A percentile compares a stretch with the other conserved stretches of the same genome.
These are phyloP conservation scores for Turritopsis dohrnii DNA, from an alignment of 30 jellyfish, hydroid and myxozoan species.

Conservation along the genomic window DNA sequence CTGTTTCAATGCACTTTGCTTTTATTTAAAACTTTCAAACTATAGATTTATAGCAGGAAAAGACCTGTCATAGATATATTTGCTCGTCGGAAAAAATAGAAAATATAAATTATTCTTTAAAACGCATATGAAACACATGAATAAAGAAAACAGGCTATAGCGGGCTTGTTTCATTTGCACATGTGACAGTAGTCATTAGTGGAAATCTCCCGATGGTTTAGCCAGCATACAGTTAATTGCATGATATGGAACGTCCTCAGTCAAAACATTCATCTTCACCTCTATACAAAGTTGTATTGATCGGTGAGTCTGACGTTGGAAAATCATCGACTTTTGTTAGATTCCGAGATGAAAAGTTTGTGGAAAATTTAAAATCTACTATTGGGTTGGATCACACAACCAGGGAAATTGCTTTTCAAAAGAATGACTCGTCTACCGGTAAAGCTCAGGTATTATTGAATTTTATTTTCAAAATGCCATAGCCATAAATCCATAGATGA, in stretches of 20 bases:
- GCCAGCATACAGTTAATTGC: neutral
- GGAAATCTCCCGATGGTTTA: too few species aligned
- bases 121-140: too few species aligned
- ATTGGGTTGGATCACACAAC: constrained; percentile 71
- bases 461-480: neutral
- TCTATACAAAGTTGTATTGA: constrained; percentile 57
- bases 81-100: too few species aligned
- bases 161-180: too few species aligned
- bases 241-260: neutral
- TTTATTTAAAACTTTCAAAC: too few species aligned
- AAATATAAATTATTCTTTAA: too few species aligned
- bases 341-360: constrained; percentile 65
- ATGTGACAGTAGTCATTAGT: neutral
- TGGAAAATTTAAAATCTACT: constrained; percentile 64
- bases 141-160: too few species aligned
- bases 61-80: too few species aligned
- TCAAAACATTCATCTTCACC: neutral
- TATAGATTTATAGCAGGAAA: too few species aligned
- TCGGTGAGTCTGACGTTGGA: constrained; percentile 80
- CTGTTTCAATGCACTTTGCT: too few species aligned
- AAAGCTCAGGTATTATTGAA: constrained; percentile 39
- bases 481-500: too few species aligned
- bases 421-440: constrained; percentile 31
- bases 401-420: constrained; percentile 25
- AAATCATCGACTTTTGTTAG: constrained; percentile 74